Conservation (phyloP, 2,797 vertebrate genomes). For the Typhlichthys eigenmanni region DNA sequence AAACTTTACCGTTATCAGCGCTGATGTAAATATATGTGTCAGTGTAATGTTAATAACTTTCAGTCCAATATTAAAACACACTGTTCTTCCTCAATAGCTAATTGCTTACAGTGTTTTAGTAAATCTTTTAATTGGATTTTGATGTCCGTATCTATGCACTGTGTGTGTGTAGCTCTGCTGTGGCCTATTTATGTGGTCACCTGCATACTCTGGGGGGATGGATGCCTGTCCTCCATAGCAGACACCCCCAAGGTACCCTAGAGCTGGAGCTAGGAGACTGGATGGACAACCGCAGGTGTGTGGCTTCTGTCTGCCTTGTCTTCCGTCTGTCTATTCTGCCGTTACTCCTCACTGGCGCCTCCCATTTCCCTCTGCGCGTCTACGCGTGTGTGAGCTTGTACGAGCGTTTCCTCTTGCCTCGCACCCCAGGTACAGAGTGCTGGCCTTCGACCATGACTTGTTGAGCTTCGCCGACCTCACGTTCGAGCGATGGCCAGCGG, state of each 20-base stretch:
- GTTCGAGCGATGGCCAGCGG: slow-evolving; percentile 90
- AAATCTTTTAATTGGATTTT: too few relatives aligned
- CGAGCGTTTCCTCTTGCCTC: neutral
- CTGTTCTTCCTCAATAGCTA: too few relatives aligned
- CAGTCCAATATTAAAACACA: too few relatives aligned
- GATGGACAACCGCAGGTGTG: slow-evolving; percentile 89
- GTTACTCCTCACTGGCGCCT: neutral
- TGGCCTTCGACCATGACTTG: slow-evolving; percentile 94
- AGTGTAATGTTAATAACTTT: too few relatives aligned
- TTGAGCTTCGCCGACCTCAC: slow-evolving; percentile 91
- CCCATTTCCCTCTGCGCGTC: neutral
- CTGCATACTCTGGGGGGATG: slow-evolving; percentile 92
- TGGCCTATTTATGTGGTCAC: slow-evolving; percentile 95
- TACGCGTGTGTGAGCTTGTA: neutral
- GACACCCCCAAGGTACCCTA: slow-evolving; percentile 86
- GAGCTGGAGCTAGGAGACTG: slow-evolving; percentile 97
- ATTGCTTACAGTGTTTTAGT: too few relatives aligned
- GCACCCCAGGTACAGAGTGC: slow-evolving; percentile 85
- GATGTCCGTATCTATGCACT: neutral
- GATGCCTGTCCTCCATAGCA: slow-evolving; percentile 90
- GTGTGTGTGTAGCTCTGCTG: slow-evolving; percentile 80
- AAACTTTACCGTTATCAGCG: too few relatives aligned
- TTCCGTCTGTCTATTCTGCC: neutral
- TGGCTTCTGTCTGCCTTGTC: fast-evolving
- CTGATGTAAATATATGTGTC: too few relatives aligned